Evolutionary conservation across 2,888 invertebrate genomes (phyloP).

Genomic region (Adelphocoris suturalis): DNA sequence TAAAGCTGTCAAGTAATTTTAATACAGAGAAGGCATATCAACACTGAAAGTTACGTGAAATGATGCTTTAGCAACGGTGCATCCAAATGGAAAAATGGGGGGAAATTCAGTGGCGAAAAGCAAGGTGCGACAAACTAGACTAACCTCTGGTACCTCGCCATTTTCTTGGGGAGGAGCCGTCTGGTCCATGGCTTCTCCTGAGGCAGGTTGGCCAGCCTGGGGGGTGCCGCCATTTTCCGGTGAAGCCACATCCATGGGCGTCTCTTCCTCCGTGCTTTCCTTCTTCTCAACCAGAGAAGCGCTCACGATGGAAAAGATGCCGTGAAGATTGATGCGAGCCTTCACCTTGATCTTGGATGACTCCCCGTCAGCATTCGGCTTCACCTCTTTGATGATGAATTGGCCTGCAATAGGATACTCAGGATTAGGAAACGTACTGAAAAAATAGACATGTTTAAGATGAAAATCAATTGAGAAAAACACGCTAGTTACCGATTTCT

Average conservation of each 20-base stretch:
- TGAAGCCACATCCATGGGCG: slow-evolving; percentile 72
- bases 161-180: slow-evolving; percentile 69
- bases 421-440: neutral
- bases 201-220: slow-evolving; percentile 1
- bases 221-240: slow-evolving; percentile 54
- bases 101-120: slow-evolving; percentile 28
- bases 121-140: slow-evolving; percentile 2
- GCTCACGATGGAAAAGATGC: slow-evolving; percentile 92
- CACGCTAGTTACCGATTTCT: slow-evolving; percentile 84
- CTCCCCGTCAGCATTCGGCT: slow-evolving; percentile 92
- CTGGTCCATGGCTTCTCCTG: slow-evolving; percentile 69
- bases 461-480: too few species aligned
- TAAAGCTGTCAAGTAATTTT: too few species aligned
- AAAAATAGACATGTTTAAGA: neutral
- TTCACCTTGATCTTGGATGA: slow-evolving; percentile 98
- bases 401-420: slow-evolving; percentile 80
- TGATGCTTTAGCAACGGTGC: too few species aligned
- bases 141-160: slow-evolving; percentile 78
- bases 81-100: too few species aligned
- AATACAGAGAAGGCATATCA: too few species aligned
- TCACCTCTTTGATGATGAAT: slow-evolving; percentile 90
- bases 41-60: too few species aligned
- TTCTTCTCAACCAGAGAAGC: slow-evolving; percentile 89
- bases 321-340: slow-evolving; percentile 95
- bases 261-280: slow-evolving; percentile 75